A percentile compares a stretch with the other conserved stretches of the same genome.
These are phyloP conservation scores for Hirtodrosophila confusa DNA, from an alignment of 2,888 invertebrate species.

Conservation along the genomic window DNA sequence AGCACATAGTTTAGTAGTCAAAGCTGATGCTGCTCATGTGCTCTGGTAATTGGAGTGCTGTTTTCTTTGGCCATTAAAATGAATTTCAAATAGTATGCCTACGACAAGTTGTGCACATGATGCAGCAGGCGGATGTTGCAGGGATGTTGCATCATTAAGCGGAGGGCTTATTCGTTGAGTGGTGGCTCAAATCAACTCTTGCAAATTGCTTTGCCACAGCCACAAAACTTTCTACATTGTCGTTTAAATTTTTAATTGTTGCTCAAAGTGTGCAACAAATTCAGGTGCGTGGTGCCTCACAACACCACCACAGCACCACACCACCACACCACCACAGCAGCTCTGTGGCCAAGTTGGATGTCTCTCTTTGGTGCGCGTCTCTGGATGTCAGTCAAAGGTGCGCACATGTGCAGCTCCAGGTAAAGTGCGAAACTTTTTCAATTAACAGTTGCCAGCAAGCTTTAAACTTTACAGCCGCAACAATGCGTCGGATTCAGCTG, in stretches of 20 bases:
- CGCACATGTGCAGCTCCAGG: constrained; percentile 52
- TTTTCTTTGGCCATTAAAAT: constrained; percentile 47
- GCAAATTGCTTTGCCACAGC: constrained; percentile 39
- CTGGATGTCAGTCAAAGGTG: constrained; percentile 54
- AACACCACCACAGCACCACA: too few relatives aligned
- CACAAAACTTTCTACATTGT: constrained; percentile 48
- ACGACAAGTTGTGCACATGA: constrained; percentile 16
- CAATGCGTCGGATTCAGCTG: constrained; percentile 6
- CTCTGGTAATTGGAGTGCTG: constrained; percentile 48
- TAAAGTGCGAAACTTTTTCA: constrained; percentile 71
- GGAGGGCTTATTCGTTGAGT: constrained; percentile 16
- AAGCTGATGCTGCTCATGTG: not conserved
- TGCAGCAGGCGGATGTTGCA: constrained; percentile 30
- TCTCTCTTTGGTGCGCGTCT: constrained; percentile 24
- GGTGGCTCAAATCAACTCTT: constrained; percentile 28
- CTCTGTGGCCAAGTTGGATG: constrained; percentile 6
- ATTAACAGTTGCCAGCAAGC: constrained; percentile 70
- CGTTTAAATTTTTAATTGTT: constrained; percentile 55
- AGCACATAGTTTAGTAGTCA: constrained; percentile 25
- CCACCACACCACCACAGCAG: too few relatives aligned
- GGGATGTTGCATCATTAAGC: constrained; percentile 50
- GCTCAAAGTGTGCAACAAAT: constrained; percentile 30
- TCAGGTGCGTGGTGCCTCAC: constrained; percentile 9
- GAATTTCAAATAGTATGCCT: constrained; percentile 29
- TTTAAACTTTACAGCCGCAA: constrained; percentile 59